Evolutionary conservation across 1,140 invertebrate species (phyloP), one percentile per base, ranked within the genome.

Genomic region (Macrocentrus cingulum): DNA sequence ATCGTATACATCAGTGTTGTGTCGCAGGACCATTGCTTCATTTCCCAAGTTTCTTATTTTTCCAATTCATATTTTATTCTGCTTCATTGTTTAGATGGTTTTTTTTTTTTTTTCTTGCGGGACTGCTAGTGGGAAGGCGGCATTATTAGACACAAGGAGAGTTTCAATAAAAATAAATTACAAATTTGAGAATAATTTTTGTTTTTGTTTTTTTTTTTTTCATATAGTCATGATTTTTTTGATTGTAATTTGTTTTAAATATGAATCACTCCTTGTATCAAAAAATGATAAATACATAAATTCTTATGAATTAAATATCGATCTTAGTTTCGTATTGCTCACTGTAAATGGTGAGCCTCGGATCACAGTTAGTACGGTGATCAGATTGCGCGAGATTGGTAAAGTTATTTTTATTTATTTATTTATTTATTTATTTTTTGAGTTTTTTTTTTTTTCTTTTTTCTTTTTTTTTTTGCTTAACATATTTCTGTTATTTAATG

Each of bases 1-100:
- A 80, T 80, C 77, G 77, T 80, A 80, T 80, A 80, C 77, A 80
- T 80, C 74, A 80, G 70, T 72, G 70, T 79, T 77, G 72, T 75
- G 71, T 76, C 66, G 70, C 70, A 77, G 68, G 75, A 74, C 73
- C 75, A 75, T 75, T 74, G 70, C 70, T 75, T 79, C 68, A 49
- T 65, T 71, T 67, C 65, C 45, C 51, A 44, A 37, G 44, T 68
- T 68, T 62, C 65, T 39, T 56, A 67, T 67, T 53, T 52, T 60
- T 64, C 58, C 48, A 18, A 55, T 61, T 55, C 6, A 34, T 11
- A 39, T 57, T 58, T 50, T 11, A 62, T 53, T 52, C 49, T 64
- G 55, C 45, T 56, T 51, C 29, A 34, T 11, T 53, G 48, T 55
- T 60, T n/a, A n/a, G n/a, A n/a, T n/a, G n/a, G n/a, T n/a, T n/a